Base-by-base conservation (phyloP, 1,140 invertebrate genomes). In the Aphelenchoides avenae region DNA sequence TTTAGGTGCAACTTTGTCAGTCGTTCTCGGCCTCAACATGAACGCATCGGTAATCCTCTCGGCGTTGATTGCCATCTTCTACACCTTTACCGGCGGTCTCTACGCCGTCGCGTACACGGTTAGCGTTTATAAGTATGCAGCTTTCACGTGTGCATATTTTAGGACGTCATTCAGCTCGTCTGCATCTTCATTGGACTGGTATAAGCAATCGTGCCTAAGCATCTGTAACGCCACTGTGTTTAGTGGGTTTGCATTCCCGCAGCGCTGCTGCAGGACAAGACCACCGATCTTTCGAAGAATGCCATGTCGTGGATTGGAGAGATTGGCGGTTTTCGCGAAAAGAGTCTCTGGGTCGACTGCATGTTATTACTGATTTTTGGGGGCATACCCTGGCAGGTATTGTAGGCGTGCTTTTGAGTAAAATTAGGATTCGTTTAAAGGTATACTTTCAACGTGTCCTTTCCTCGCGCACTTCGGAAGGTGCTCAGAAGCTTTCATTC, bases 381-480 rank as follows among this genome's bases (percentile, higher is more conserved):
- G 6, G 94, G 94, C 24, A 96, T 98, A 68, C 94, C 94, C 0
- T 98, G 94, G 94, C 90, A 93, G 84, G 86, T 87, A 60, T n/a
- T 3, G 40, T 2, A 52, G 29, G 22, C 5, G 1, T 22, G 39
- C 6, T 59, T 29, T 34, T 33, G 20, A 0, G 18, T n/a, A 29
- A 26, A 29, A 29, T 30, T 47, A 31, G 26, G 52, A n/a, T 18
- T n/a, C 63, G 1, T 62, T 70, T 76, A n/a, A 81, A 90, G 86
- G 91, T 95, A 3, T 97, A 96, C 77, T 97, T 97, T 80, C 94
- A 98, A 81, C 81, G 94, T 37, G 93, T 98, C 0, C 80, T 98
- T 48, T 95, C 91, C 33, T 91, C 89, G 62, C 92, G 91, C 81
- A 89, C 89, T 1, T 91, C 91, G 0, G 84, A 85, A 0, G 85